These are phyloP conservation scores for Catharus minimus DNA, from an alignment of 2,113 vertebrate species.

Conservation along the genomic window DNA sequence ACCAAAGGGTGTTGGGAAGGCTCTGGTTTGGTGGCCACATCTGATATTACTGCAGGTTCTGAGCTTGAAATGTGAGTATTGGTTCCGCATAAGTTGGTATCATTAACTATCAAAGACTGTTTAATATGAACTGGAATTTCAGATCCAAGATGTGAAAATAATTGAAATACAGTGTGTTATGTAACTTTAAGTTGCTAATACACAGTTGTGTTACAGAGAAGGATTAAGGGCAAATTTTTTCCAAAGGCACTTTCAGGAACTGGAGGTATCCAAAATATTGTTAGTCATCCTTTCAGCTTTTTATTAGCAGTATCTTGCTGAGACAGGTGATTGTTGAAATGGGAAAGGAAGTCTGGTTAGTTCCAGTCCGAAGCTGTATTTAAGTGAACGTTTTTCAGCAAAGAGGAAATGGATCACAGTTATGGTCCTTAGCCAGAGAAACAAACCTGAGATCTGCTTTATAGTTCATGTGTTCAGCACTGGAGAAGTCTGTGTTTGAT, in stretches of 20 bases:
- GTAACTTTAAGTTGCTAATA: background rate
- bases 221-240: conserved; percentile 36
- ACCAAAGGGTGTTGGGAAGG: rapidly evolving
- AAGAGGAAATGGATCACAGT: background rate
- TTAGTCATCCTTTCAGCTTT: conserved; percentile 6
- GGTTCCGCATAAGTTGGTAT: rapidly evolving
- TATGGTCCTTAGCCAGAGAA: background rate
- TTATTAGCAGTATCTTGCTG: background rate
- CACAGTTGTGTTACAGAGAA: background rate
- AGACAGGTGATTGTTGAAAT: background rate
- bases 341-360: background rate
- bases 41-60: background rate
- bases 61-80: background rate
- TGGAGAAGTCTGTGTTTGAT: background rate
- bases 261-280: background rate
- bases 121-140: background rate
- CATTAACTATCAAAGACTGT: background rate
- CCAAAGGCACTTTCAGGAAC: conserved; percentile 17
- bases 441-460: background rate
- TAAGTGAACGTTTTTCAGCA: background rate
- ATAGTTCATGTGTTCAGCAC: background rate
- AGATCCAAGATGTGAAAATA: background rate
- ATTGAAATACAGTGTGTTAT: background rate
- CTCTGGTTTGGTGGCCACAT: background rate
- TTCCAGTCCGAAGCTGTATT: background rate